Evolutionary conservation across 1,140 invertebrate species (phyloP).

Genomic region (roundworm (Caenorhabditis elegans)): WBcel235 BX284606.5:14789501-14790000

Average conservation of each 20-base stretch:
- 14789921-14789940: no score
- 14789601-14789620: no score
- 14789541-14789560: neutral
- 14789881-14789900: slow-evolving; percentile 10
- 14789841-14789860: slow-evolving; percentile 1
- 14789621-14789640: neutral
- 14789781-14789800: neutral
- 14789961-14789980: neutral
- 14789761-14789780: neutral
- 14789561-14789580: no score
- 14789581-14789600: no score
- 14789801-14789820: slow-evolving; percentile 7
- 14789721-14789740: no score
- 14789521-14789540: neutral
- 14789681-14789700: neutral
- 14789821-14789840: neutral
- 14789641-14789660: neutral
- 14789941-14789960: no score
- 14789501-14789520: neutral
- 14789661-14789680: neutral
- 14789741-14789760: no score
- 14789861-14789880: neutral
- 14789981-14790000: neutral
- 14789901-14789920: neutral
- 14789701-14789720: no score